Evolutionary conservation across 2,888 invertebrate species (phyloP), one percentile per base, ranked within the genome.

Genomic region (Erebia epiphron): DNA sequence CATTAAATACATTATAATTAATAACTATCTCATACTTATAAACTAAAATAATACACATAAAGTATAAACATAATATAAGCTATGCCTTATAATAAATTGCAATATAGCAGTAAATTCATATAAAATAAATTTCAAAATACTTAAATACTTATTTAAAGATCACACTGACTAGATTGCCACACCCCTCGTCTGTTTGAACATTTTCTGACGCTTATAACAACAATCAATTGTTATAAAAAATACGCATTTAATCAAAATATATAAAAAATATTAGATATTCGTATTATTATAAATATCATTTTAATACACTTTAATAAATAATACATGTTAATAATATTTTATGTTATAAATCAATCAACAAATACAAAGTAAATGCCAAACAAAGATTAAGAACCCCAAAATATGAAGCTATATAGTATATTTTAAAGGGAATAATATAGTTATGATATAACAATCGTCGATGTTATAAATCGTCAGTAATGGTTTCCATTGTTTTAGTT

Each of bases 121-220:
- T 72, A 73, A 72, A 73, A 76, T 77, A 77, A 49, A 70, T 73
- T 75, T 67, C 67, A 76, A 35, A 70, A 79, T 79, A 79, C 76
- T 77, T 77, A 75, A 71, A 79, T 79, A 79, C 77, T 77, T 78
- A 77, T 73, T 78, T 83, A 87, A 86, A 89, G 86, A 90, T 88
- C 92, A 93, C 91, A 90, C 92, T 93, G 92, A 93, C 92, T 93
- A 93, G 92, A 92, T 82, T 90, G 89, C 85, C 92, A 92, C 92
- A 92, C 92, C 92, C 92, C 84, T 91, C 88, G 88, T 90, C 92
- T 89, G 91, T 80, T 86, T 81, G 75, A 54, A 58, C 18, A 58
- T 61, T 68, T 70, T 75, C 73, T 70, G 46, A 69, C 72, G 72
- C 62, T 10, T 76, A 75, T 78, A 75, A 77, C 73, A 75, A 75